These are phyloP conservation scores for Ctenopoma multispine DNA, from an alignment of 2,797 vertebrate genomes.

Conservation along the genomic window DNA sequence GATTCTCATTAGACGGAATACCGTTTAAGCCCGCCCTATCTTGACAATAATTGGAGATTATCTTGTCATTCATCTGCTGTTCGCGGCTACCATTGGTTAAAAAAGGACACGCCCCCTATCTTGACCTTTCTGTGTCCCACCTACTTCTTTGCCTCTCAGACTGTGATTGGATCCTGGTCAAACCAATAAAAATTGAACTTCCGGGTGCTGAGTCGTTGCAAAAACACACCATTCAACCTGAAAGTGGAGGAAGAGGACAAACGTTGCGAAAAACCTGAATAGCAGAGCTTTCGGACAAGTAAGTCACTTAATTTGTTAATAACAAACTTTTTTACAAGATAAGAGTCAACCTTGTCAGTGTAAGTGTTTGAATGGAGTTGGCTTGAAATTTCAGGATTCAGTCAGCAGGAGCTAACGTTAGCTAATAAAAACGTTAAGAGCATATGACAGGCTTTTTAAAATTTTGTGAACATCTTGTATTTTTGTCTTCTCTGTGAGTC, in stretches of 20 bases:
- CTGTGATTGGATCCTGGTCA: slow-evolving; percentile 55
- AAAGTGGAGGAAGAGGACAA: slow-evolving; percentile 26
- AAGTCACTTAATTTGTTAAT: slow-evolving; percentile 18
- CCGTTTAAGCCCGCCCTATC: slow-evolving; percentile 14
- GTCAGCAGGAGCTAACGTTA: neutral
- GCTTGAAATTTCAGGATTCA: neutral
- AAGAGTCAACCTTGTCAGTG: too few relatives aligned
- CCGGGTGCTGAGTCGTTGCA: slow-evolving; percentile 68
- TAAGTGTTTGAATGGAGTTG: neutral
- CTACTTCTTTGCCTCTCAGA: neutral
- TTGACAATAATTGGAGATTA: slow-evolving; percentile 20
- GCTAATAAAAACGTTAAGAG: too few relatives aligned
- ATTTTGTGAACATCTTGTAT: neutral
- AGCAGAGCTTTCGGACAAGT: slow-evolving; percentile 41
- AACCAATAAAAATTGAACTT: slow-evolving; percentile 58
- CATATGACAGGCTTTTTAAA: too few relatives aligned
- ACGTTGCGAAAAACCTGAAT: neutral
- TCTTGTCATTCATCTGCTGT: fast-evolving
- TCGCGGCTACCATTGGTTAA: slow-evolving; percentile 51
- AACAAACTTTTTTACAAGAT: neutral
- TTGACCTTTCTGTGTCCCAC: neutral
- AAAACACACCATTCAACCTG: slow-evolving; percentile 45
- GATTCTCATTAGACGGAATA: slow-evolving; percentile 35
- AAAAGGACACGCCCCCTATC: fast-evolving
- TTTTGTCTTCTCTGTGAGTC: neutral